Evolutionary conservation across 1,140 invertebrate genomes (phyloP).

Genomic region (Heliothis virescens): DNA sequence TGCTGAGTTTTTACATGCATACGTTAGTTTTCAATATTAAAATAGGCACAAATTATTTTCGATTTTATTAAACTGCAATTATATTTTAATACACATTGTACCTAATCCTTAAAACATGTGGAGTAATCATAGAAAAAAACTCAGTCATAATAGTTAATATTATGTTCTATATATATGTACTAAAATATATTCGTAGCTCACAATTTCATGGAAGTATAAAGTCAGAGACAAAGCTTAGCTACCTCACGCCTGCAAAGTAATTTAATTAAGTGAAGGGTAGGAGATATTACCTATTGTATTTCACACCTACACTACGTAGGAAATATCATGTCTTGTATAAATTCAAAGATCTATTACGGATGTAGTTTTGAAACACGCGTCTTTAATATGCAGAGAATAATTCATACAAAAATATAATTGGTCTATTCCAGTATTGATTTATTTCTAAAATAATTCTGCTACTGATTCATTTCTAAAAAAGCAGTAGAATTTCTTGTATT

Average conservation of each 20-base stretch:
- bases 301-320: constrained; percentile 2
- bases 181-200: constrained; percentile 6
- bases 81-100: too few species aligned
- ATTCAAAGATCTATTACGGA: constrained; percentile 15
- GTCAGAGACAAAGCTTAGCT: constrained; percentile 43
- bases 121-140: too few species aligned
- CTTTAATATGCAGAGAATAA: constrained; percentile 1
- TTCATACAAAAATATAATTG: neutral
- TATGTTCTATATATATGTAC: neutral
- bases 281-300: constrained; percentile 40
- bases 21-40: too few species aligned
- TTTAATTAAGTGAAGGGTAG: constrained; percentile 49
- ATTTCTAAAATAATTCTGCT: neutral
- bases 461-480: neutral
- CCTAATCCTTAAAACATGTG: too few species aligned
- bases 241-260: constrained; percentile 37
- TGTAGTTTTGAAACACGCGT: constrained; percentile 28
- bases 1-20: too few species aligned
- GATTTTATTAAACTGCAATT: too few species aligned
- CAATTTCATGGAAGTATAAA: constrained; percentile 46
- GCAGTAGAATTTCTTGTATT: neutral
- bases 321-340: neutral
- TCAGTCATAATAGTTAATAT: too few species aligned
- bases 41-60: too few species aligned
- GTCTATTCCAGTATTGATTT: neutral